phyloP scores from a whole-genome alignment of 2,888 invertebrate species.

The Leuctra nigra region DNA sequence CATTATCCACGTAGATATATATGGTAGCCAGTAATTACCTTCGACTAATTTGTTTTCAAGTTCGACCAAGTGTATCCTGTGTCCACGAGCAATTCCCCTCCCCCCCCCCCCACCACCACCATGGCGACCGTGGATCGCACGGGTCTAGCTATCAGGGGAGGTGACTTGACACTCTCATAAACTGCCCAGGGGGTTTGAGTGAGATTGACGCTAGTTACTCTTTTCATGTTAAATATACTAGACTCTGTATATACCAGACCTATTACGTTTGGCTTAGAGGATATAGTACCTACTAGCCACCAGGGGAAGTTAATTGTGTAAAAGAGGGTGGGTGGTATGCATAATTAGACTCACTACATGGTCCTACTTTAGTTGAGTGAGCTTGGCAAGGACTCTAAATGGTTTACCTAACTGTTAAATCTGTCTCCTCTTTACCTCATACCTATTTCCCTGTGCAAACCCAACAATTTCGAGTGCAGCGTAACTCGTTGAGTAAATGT shows the following conservation, averaged over 20 bases:
- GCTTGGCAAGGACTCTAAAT: background rate
- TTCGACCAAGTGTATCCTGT: background rate
- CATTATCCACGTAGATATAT: background rate
- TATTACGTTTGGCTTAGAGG: background rate
- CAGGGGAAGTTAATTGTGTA: conserved; percentile 15
- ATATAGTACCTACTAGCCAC: background rate
- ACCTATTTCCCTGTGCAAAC: background rate
- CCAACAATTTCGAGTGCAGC: too few species aligned
- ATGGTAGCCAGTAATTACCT: background rate
- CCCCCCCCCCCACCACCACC: background rate
- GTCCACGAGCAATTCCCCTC: background rate
- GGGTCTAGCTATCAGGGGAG: background rate
- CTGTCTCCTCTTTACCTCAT: conserved; percentile 6
- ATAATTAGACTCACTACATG: conserved; percentile 3
- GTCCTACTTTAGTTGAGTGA: background rate
- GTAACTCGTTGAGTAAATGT: background rate
- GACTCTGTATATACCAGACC: background rate
- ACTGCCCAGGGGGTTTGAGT: background rate
- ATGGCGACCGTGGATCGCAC: background rate
- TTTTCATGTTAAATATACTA: conserved; percentile 1
- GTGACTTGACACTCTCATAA: background rate
- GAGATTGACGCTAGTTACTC: conserved; percentile 1
- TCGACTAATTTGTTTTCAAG: conserved; percentile 3
- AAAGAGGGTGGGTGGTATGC: conserved; percentile 13
- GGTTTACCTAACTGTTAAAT: conserved; percentile 19